These are phyloP conservation scores for Cyanoliseus patagonus DNA, from an alignment of 2,113 vertebrate genomes.

Conservation along the genomic window DNA sequence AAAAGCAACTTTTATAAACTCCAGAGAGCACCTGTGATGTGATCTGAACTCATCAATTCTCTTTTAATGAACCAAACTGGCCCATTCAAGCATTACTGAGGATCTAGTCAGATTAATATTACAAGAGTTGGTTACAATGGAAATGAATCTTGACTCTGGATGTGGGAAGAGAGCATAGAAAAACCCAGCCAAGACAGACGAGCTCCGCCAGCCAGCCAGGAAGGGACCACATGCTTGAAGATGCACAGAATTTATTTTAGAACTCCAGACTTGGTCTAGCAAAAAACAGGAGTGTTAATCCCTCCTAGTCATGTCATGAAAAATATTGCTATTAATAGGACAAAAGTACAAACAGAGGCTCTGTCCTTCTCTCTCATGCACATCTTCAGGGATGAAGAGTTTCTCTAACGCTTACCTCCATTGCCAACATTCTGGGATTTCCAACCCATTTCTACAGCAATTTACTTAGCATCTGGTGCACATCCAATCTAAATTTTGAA, in stretches of 20 bases:
- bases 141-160: neutral
- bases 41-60: neutral
- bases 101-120: neutral
- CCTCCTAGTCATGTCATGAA: neutral
- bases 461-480: neutral
- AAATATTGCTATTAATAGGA: neutral
- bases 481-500: neutral
- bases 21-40: neutral
- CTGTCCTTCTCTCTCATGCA: neutral
- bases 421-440: neutral
- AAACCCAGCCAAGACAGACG: neutral
- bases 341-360: neutral
- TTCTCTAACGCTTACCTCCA: neutral
- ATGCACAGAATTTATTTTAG: neutral
- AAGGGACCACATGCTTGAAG: slow-evolving; percentile 11
- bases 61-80: neutral
- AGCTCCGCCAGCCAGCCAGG: neutral
- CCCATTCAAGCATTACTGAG: neutral
- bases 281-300: neutral
- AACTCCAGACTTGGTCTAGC: neutral
- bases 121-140: neutral
- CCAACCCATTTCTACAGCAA: neutral
- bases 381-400: neutral
- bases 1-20: neutral
- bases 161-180: neutral